Percentiles rank a stretch among this genome's conserved stretches.
These are phyloP conservation scores for Drosophila tripunctata DNA, from an alignment of 2,888 invertebrate species.

Conservation along the genomic window DNA sequence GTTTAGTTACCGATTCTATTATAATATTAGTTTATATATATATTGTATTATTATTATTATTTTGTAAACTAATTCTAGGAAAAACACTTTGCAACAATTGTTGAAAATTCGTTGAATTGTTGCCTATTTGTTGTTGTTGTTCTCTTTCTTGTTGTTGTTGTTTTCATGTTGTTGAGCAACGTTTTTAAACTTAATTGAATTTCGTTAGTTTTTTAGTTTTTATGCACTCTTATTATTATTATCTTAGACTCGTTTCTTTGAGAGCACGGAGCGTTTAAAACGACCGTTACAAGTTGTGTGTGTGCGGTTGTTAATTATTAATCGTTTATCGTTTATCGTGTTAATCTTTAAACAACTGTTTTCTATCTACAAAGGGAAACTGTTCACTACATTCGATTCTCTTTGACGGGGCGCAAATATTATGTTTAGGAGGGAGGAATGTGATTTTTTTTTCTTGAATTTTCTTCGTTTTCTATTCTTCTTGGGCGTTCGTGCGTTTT, in stretches of 20 bases:
- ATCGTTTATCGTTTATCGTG: slow-evolving; percentile 34
- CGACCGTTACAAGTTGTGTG: slow-evolving; percentile 56
- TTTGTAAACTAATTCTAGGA: slow-evolving; percentile 66
- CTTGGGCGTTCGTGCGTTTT: slow-evolving; percentile 16
- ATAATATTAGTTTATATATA: slow-evolving; percentile 21
- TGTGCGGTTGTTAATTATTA: slow-evolving; percentile 36
- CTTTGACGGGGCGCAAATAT: slow-evolving; percentile 43
- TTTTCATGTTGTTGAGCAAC: slow-evolving; percentile 64
- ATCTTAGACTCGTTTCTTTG: slow-evolving; percentile 67
- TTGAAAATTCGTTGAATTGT: slow-evolving; percentile 78
- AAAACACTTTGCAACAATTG: slow-evolving; percentile 77
- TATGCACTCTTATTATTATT: slow-evolving; percentile 57
- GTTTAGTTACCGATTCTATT: slow-evolving; percentile 64
- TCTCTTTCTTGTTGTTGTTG: slow-evolving; percentile 41
- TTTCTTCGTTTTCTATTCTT: background rate
- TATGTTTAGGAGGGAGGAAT: slow-evolving; percentile 43
- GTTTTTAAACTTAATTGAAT: slow-evolving; percentile 48
- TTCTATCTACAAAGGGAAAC: slow-evolving; percentile 74
- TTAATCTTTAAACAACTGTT: slow-evolving; percentile 58
- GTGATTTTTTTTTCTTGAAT: slow-evolving; percentile 25
- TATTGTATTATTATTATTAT: slow-evolving; percentile 18
- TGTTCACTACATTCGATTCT: slow-evolving; percentile 57
- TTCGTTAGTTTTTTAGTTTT: too few relatives aligned
- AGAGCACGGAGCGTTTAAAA: slow-evolving; percentile 67
- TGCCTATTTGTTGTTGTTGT: too few relatives aligned